Conservation (phyloP, 92 coral and sea anemone species). For the Porites lobata region DNA sequence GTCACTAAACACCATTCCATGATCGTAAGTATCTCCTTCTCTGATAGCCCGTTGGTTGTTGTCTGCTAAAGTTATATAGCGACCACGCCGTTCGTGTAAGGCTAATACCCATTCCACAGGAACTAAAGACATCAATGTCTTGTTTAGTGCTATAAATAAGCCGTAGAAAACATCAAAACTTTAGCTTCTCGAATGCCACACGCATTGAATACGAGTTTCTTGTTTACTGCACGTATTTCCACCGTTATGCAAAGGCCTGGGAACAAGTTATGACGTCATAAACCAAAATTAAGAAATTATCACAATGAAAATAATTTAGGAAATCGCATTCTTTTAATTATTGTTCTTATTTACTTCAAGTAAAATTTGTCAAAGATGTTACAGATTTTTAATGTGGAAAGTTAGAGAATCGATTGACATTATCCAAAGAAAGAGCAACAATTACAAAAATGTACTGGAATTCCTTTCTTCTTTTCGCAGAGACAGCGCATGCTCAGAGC, state of each 20-base stretch:
- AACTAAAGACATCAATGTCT: conserved; percentile 68
- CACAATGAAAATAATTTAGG: background rate
- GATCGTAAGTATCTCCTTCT: conserved; percentile 97
- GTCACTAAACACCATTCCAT: conserved; percentile 91
- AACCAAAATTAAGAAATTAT: background rate
- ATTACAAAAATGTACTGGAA: conserved; percentile 12
- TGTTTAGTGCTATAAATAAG: background rate
- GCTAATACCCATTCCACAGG: conserved; percentile 74
- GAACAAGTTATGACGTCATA: conserved; percentile 51
- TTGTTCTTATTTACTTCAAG: background rate
- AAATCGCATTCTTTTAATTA: too few species aligned
- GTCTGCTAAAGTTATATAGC: conserved; percentile 80
- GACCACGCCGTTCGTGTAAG: conserved; percentile 92
- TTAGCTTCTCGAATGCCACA: background rate
- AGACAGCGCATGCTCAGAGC: conserved; percentile 84
- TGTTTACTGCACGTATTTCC: background rate
- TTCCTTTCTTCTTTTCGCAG: conserved; percentile 1
- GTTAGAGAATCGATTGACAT: conserved; percentile 15
- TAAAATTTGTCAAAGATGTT: background rate
- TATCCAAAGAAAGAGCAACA: conserved; percentile 15
- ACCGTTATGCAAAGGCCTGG: background rate
- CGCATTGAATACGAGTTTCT: background rate
- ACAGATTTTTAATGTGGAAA: conserved; percentile 3
- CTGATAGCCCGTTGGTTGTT: conserved; percentile 79
- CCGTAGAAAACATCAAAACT: conserved; percentile 6